Conservation (phyloP, 2,113 vertebrate species). For the Strix uralensis region DNA sequence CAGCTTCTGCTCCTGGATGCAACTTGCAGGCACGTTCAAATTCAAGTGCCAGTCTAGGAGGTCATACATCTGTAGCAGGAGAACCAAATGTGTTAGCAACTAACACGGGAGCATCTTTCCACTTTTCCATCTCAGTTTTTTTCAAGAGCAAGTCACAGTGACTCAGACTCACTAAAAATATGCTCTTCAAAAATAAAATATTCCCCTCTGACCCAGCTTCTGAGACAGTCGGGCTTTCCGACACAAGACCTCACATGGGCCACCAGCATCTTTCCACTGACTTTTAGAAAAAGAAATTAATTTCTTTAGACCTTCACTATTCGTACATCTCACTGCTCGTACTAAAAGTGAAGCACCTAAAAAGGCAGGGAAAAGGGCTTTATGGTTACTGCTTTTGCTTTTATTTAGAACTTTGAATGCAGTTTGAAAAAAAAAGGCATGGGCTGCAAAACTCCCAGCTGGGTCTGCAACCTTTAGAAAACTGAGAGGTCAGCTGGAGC, state of each 20-base stretch:
- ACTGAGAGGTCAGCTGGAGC: background rate
- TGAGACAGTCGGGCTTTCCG: background rate
- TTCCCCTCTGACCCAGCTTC: background rate
- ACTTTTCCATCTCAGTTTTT: background rate
- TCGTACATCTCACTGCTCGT: background rate
- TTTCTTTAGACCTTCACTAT: background rate
- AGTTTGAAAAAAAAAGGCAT: background rate
- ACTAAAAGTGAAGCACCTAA: background rate
- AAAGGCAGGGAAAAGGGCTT: background rate
- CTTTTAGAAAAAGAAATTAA: background rate
- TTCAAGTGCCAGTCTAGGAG: background rate
- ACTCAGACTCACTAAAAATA: background rate
- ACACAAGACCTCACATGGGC: fast-evolving
- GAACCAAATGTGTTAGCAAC: background rate
- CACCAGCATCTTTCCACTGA: background rate
- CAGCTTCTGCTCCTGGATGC: background rate
- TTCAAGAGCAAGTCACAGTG: background rate
- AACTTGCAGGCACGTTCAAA: background rate
- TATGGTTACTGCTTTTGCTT: background rate
- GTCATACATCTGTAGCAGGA: background rate
- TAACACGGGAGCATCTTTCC: background rate
- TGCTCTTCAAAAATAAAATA: background rate
- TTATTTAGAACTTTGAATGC: background rate
- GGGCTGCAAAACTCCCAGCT: background rate
- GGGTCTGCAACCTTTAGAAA: background rate